Evolutionary conservation across 2,113 vertebrate genomes (phyloP), one percentile per base, ranked within the genome.

Genomic region (Chrysochloris asiatica): DNA sequence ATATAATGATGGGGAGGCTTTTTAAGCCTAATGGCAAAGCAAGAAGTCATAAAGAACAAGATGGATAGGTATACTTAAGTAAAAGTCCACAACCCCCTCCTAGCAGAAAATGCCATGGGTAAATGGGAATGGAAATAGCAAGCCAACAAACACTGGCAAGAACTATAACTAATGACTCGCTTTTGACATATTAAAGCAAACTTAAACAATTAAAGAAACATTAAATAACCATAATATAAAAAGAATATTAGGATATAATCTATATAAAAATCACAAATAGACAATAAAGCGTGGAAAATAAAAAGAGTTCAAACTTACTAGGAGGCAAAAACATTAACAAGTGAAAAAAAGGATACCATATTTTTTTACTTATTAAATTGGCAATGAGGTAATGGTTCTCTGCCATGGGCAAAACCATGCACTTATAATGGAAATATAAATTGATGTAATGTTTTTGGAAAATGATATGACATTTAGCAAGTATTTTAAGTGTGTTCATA

Each of bases 351-450:
- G 59, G 16, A 33, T 72, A 30, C 48, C 73, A 0, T 50, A 33
- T 26, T 45, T 83, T n/a, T 83, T 65, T 81, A 47, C 30, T 75
- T 67, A 30, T 82, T 87, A 87, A 87, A 36, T 47, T 81, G 54
- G 17, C 89, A n/a, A 47, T 71, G 45, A 65, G 12, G 7, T 65
- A 86, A 54, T 36, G 8, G 47, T 91, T 94, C 47, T 75, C 63
- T 22, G 33, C 63, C 85, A 47, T 36, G 26, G 54, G 61, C 76
- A 75, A 65, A 72, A 67, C 61, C 48, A 24, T 13, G 33, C 48
- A 47, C 28, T 19, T 75, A 67, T 73, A 41, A 80, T 89, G 43
- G 77, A 86, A 89, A 90, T 21, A 56, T 50, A 65, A 93, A 93
- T 54, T 75, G 71, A 83, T 69, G 56, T 0, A 13, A 81, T 24